Conservation (phyloP, 2,797 vertebrate genomes). For the Gambelia wislizenii region DNA sequence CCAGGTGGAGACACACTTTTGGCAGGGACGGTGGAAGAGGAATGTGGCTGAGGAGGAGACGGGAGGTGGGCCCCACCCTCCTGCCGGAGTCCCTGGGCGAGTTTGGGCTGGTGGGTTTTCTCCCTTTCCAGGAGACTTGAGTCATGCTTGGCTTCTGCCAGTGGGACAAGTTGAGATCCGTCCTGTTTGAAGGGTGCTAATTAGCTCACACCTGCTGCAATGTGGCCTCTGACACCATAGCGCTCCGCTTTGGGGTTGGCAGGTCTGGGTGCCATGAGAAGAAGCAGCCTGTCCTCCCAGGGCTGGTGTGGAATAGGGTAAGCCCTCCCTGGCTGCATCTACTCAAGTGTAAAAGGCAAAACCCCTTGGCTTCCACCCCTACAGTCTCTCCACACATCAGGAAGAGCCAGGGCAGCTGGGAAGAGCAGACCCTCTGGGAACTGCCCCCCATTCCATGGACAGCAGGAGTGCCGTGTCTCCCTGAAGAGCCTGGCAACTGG, state of each 20-base stretch:
- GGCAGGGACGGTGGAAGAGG: conserved; percentile 41
- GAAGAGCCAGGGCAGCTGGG: neutral
- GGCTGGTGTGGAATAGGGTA: neutral
- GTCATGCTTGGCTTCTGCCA: conserved; percentile 41
- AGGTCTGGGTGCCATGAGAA: neutral
- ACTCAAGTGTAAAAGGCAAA: neutral
- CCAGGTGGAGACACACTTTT: conserved; percentile 42
- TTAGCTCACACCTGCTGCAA: conserved; percentile 65
- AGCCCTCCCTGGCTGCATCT: neutral
- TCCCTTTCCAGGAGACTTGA: conserved; percentile 50
- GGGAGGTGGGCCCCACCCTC: conserved; percentile 50
- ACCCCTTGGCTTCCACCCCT: too few species aligned
- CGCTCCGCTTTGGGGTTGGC: neutral
- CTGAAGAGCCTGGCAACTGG: neutral
- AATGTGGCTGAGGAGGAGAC: conserved; percentile 69
- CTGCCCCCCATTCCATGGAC: too few species aligned
- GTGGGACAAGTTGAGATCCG: conserved; percentile 62
- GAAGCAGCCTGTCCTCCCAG: neutral
- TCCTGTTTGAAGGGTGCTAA: conserved; percentile 55
- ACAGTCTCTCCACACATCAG: neutral
- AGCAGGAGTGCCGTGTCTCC: neutral
- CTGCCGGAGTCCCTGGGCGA: conserved; percentile 53
- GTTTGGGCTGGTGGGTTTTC: conserved; percentile 61
- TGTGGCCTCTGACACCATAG: neutral
- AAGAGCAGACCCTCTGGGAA: too few species aligned